Percentiles rank a stretch among this genome's conserved stretches.
Conservation (phyloP, 1,140 invertebrate species). For the Platyscapa corneri region DNA sequence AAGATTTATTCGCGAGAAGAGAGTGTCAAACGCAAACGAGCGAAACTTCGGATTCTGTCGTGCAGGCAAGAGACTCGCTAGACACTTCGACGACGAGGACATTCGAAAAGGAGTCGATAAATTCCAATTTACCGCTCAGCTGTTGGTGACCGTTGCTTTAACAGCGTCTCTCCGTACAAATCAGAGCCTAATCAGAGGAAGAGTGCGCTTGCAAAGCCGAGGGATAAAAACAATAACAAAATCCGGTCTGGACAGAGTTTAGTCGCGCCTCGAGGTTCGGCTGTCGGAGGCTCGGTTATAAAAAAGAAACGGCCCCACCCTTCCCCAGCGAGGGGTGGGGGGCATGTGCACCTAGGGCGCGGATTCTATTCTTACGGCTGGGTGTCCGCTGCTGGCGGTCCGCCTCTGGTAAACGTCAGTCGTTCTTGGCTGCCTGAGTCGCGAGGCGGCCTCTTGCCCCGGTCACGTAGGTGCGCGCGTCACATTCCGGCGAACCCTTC, state of each 20-base stretch:
- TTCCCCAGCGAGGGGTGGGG: too few species aligned
- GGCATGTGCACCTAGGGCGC: slow-evolving; percentile 11
- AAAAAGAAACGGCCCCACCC: not conserved
- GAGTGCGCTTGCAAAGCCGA: too few species aligned
- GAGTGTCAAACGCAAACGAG: too few species aligned
- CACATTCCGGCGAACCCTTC: not conserved
- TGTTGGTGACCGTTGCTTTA: too few species aligned
- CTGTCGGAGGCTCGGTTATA: not conserved
- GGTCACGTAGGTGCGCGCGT: slow-evolving; percentile 6
- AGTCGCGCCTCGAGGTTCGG: not conserved
- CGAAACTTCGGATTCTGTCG: too few species aligned
- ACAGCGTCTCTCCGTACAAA: too few species aligned
- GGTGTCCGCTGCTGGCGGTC: not conserved
- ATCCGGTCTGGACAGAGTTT: not conserved
- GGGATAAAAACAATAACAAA: not conserved
- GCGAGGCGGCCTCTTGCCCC: slow-evolving; percentile 42
- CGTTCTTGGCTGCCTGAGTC: slow-evolving; percentile 73
- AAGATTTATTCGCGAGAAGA: too few species aligned
- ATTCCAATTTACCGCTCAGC: too few species aligned
- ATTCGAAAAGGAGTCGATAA: too few species aligned
- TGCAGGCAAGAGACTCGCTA: too few species aligned
- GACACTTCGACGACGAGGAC: too few species aligned
- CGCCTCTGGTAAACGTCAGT: slow-evolving; percentile 56
- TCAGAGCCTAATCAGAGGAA: too few species aligned
- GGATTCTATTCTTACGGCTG: slow-evolving; percentile 49